These are phyloP conservation scores for Oncorhynchus kisutch DNA, from an alignment of 2,113 vertebrate genomes.

Conservation along the genomic window DNA sequence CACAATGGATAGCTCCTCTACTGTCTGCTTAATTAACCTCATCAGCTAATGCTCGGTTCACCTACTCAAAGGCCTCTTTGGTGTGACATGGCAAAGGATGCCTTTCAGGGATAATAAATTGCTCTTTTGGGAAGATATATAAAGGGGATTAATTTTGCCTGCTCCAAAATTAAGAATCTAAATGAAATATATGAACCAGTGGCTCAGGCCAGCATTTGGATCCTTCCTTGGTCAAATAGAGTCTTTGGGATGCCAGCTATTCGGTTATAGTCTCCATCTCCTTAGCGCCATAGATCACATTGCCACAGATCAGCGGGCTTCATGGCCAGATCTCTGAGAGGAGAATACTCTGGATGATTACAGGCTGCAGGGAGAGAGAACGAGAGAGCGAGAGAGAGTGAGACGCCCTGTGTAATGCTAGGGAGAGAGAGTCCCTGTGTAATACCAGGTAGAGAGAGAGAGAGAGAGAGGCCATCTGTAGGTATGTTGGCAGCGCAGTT, in stretches of 20 bases:
- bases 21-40: conserved; percentile 51
- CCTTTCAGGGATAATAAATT: conserved; percentile 1
- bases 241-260: neutral
- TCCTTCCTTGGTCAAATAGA: neutral
- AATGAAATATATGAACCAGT: neutral
- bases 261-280: neutral
- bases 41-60: conserved; percentile 19
- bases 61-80: conserved; percentile 13
- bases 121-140: no score
- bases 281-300: conserved; percentile 18
- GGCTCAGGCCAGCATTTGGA: neutral
- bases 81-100: conserved; percentile 18
- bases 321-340: conserved; percentile 15
- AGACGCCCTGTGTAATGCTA: no score
- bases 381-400: no score
- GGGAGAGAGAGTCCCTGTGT: conserved; percentile 3
- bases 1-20: conserved; percentile 39
- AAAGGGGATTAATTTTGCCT: neutral
- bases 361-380: conserved; percentile 7
- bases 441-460: conserved; percentile 23
- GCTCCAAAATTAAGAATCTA: neutral
- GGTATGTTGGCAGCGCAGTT: neutral
- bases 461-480: no score
- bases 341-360: conserved; percentile 8
- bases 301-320: conserved; percentile 27